Evolutionary conservation across 2,113 vertebrate genomes (phyloP).

Genomic region (Mastomys natalensis): DNA sequence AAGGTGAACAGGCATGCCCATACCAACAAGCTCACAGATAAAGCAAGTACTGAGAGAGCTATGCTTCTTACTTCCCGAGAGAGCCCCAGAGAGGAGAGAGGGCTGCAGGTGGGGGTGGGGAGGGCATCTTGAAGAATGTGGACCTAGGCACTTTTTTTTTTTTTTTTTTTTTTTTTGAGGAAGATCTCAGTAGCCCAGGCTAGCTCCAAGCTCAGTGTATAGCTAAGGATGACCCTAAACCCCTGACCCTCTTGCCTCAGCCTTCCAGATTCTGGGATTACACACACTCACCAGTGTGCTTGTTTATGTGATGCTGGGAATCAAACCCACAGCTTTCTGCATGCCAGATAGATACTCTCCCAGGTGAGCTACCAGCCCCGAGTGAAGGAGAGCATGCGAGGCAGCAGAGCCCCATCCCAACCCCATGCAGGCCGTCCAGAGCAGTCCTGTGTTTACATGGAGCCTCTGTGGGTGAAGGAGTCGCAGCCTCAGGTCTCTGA

Average conservation of each 20-base stretch:
- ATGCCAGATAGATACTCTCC: neutral
- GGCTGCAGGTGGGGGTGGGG: neutral
- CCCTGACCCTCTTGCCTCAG: neutral
- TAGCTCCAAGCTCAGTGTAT: neutral
- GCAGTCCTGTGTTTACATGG: neutral
- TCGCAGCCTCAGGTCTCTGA: neutral
- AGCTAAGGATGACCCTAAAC: neutral
- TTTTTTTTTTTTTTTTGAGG: neutral
- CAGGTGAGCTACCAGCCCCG: neutral
- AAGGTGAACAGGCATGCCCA: rapidly evolving
- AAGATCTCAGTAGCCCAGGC: neutral
- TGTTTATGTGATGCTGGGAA: neutral
- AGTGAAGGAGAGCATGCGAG: neutral
- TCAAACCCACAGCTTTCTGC: neutral
- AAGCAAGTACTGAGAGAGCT: neutral
- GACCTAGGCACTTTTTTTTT: neutral
- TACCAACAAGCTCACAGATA: neutral
- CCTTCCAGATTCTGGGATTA: neutral
- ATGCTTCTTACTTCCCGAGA: neutral
- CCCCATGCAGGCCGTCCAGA: rapidly evolving
- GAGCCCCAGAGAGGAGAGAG: neutral
- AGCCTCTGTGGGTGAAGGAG: neutral
- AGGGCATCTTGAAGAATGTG: conserved; percentile 9
- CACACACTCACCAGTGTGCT: too few relatives aligned
- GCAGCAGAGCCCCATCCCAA: neutral